These are phyloP conservation scores for Montipora capitata DNA, from an alignment of 92 coral and sea anemone genomes.

Conservation along the genomic window DNA sequence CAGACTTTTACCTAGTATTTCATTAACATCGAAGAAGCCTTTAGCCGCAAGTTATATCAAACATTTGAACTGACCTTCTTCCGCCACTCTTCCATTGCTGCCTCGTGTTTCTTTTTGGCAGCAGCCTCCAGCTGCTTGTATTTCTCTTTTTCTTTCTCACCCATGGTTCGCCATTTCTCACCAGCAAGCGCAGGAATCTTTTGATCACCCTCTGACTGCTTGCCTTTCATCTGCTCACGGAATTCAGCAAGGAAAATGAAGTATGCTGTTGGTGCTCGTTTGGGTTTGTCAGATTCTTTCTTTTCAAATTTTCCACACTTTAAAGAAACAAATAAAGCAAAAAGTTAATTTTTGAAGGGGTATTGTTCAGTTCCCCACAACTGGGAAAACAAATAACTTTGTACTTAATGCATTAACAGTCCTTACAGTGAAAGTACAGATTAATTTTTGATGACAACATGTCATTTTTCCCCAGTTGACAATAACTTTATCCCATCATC, in stretches of 20 bases:
- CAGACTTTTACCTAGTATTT: too few relatives aligned
- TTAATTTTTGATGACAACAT: too few relatives aligned
- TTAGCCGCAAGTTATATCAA: too few relatives aligned
- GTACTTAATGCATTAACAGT: too few relatives aligned
- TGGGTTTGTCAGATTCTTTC: slow-evolving; percentile 93
- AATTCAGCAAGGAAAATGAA: slow-evolving; percentile 91
- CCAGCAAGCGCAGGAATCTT: slow-evolving; percentile 93
- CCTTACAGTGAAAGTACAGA: too few relatives aligned
- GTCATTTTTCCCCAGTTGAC: too few relatives aligned
- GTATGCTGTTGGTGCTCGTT: slow-evolving; percentile 92
- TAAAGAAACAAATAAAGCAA: too few relatives aligned
- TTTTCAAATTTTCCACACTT: slow-evolving; percentile 80
- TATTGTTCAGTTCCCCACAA: too few relatives aligned
- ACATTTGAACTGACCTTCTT: slow-evolving; percentile 72
- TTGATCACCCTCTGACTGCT: slow-evolving; percentile 65
- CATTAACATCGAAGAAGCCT: too few relatives aligned
- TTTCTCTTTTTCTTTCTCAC: slow-evolving; percentile 80
- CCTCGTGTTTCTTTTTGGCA: slow-evolving; percentile 82
- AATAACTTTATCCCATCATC: too few relatives aligned
- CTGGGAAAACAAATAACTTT: neutral
- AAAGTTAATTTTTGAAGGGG: too few relatives aligned
- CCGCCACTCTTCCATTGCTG: slow-evolving; percentile 81
- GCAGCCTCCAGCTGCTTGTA: slow-evolving; percentile 78
- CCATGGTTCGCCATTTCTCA: slow-evolving; percentile 93
- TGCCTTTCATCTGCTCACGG: slow-evolving; percentile 79